These are phyloP conservation scores for Ailuropoda melanoleuca DNA, from an alignment of 2,113 vertebrate species.

Conservation along the genomic window DNA sequence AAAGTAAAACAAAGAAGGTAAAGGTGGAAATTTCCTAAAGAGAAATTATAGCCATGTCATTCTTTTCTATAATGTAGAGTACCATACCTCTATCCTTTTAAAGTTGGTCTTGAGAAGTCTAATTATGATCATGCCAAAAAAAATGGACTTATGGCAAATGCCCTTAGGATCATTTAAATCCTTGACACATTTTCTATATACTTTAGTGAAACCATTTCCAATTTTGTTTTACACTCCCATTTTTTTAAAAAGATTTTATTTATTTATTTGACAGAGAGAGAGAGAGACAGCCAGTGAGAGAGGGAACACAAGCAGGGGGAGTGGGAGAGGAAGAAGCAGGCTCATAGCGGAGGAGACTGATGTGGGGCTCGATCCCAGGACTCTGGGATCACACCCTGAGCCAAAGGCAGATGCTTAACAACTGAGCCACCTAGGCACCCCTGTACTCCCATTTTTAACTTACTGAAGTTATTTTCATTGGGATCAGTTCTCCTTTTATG, in stretches of 20 bases:
- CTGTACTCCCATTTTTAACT: neutral
- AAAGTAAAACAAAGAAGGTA: neutral
- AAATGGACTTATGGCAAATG: neutral
- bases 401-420: no score
- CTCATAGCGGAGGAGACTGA: no score
- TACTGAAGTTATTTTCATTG: constrained; percentile 10
- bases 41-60: neutral
- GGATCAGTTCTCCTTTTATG: neutral
- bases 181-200: neutral
- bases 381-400: no score
- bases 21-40: neutral
- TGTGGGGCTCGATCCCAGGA: no score
- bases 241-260: neutral
- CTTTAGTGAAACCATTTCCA: neutral
- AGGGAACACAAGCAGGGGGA: no score
- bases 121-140: neutral
- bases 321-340: no score
- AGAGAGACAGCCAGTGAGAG: no score
- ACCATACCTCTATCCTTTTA: neutral
- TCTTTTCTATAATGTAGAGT: neutral
- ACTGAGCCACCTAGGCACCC: no score
- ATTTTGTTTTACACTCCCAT: neutral
- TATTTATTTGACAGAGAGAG: no score
- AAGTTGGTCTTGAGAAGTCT: neutral
- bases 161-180: neutral